Evolutionary conservation across 2,797 vertebrate species (phyloP).

Genomic region (Mastacembelus armatus): DNA sequence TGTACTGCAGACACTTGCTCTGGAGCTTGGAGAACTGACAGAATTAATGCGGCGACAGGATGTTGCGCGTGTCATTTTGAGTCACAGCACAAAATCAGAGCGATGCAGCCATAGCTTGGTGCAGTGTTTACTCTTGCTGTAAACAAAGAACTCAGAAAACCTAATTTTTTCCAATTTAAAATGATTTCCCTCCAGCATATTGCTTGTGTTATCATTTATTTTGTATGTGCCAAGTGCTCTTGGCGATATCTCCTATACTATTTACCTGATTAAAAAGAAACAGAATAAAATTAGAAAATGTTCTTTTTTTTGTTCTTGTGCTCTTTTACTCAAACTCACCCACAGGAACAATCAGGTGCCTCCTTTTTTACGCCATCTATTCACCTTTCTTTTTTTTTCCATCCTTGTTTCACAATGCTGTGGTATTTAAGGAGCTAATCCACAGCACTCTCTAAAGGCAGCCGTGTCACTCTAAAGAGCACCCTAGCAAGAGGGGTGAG

Average conservation of each 20-base stretch:
- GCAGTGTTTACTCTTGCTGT: background rate
- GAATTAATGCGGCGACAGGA: conserved; percentile 20
- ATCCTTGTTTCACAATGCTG: conserved; percentile 42
- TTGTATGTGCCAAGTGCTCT: conserved; percentile 5
- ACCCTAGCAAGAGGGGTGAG: conserved; percentile 27
- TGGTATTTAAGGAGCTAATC: conserved; percentile 70
- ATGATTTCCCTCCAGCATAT: background rate
- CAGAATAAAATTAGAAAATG: no score
- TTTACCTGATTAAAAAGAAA: no score
- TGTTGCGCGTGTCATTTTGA: background rate
- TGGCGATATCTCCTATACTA: no score
- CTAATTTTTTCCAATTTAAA: background rate
- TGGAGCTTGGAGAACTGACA: conserved; percentile 12
- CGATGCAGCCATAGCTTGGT: conserved; percentile 1
- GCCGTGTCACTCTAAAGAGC: conserved; percentile 62
- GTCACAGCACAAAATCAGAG: conserved; percentile 6
- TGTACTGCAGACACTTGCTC: conserved; percentile 37
- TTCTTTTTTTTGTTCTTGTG: no score
- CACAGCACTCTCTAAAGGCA: conserved; percentile 39
- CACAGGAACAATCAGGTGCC: conserved; percentile 15
- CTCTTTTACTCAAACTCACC: no score
- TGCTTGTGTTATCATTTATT: conserved; percentile 24
- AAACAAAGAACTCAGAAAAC: background rate
- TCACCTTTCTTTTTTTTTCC: conserved; percentile 27
- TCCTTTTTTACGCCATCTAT: conserved; percentile 17